Evolutionary conservation across 2,113 vertebrate genomes (phyloP), one percentile per base, ranked within the genome.

Genomic region (Prunella fulvescens): DNA sequence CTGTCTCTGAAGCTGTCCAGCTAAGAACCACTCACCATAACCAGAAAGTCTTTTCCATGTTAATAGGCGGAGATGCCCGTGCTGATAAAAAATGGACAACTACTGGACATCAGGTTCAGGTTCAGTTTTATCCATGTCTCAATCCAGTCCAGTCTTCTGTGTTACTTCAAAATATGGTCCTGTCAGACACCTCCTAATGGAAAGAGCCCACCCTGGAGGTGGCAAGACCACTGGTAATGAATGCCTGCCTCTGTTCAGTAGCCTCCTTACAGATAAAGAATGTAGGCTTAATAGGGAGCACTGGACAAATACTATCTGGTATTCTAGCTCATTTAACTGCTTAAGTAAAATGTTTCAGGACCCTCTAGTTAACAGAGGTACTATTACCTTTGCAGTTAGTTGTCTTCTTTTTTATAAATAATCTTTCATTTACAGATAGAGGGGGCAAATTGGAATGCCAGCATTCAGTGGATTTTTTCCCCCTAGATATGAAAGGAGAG

Each of bases 21-120:
- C 57, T 53, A 20, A 42, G 42, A 72, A 24, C 33, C 42, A 35
- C 15, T 65, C 33, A 29, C 50, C 15, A 3, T 40, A 61, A 90
- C 48, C 28, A n/a, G n/a, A 44, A 70, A 67, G 50, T 37, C 53
- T 88, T 66, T 44, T 33, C 65, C 20, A 1, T 7, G 40, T 39
- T 83, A 53, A 51, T 23, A 19, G 11, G 16, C 1, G 10, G 66
- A 82, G 47, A 31, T 31, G 20, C 28, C 53, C 0, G 0, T 18
- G 3, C 23, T 29, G 19, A 22, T 64, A 29, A 2, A 2, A 56
- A 79, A 60, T 31, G 14, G 16, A 3, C n/a, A n/a, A n/a, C 14
- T 31, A 7, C 31, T 39, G 58, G 47, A 19, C n/a, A 17, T 3
- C 37, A 35, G 24, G 19, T 60, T 92, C 53, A 4, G n/a, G n/a